Base-by-base conservation (phyloP, 2,888 invertebrate species). In the Parnassius glacialis region DNA sequence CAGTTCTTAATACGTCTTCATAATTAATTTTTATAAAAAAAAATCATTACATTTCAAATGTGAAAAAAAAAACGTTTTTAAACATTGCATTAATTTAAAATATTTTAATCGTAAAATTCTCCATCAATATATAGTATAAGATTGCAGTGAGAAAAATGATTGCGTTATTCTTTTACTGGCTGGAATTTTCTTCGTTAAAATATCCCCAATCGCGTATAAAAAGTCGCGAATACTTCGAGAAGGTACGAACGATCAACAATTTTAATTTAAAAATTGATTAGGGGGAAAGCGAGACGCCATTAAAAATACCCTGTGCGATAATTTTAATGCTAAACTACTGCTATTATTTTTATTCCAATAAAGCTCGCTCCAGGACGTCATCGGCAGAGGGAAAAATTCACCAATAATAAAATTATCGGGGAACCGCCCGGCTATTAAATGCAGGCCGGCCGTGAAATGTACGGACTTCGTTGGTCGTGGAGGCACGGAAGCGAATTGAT, bases 361-460 rank as follows among this genome's bases (percentile, higher is more conserved):
- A 82, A 78, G 77, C 62, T 65, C 68, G 70, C 70, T 12, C 74
- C 67, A 67, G 74, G 74, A 76, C 83, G 86, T 87, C 88, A 83
- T 79, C 78, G 77, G 70, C 84, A 85, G 80, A 67, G 64, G 70
- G 74, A 84, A 85, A 87, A 88, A 83, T 75, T 73, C 83, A 74
- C 85, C 85, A 83, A 88, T 90, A 90, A 90, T 90, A 88, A 90
- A 90, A 90, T 90, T 90, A 90, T 90, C 86, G 86, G 83, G 78
- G 80, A 81, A 83, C 87, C 84, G 80, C 78, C 77, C 76, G 73
- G 85, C 90, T 84, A 88, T 90, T 90, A 90, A 89, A 85, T 80
- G 89, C 90, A 90, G 90, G 81, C 88, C 84, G 85, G 78, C 80
- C 81, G 85, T 87, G 85, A 85, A 85, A 89, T 89, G 87, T 86